These are phyloP conservation scores for Platorchestia sp. DNA, from an alignment of 1,140 invertebrate species.

Conservation along the genomic window DNA sequence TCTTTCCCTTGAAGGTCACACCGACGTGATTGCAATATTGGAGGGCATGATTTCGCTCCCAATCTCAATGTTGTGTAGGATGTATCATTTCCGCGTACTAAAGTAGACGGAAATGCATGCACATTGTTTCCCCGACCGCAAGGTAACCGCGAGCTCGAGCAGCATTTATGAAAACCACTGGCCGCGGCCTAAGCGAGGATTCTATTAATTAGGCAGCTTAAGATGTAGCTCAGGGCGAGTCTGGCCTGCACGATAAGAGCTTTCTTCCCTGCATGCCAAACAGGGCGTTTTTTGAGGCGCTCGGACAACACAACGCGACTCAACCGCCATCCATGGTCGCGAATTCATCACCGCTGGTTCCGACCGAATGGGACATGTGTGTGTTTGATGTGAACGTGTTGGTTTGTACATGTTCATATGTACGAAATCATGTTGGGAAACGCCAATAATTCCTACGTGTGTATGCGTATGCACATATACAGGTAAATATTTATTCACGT, in stretches of 20 bases:
- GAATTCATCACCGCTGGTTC: background rate
- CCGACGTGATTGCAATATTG: background rate
- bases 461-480: too few species aligned
- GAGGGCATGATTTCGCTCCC: background rate
- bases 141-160: background rate
- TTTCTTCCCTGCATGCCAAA: conserved; percentile 52
- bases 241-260: conserved; percentile 41
- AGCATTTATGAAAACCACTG: background rate
- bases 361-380: too few species aligned
- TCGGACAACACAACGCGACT: background rate
- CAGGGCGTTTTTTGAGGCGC: background rate
- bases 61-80: background rate
- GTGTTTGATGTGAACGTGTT: too few species aligned
- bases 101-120: background rate
- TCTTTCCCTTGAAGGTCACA: too few species aligned
- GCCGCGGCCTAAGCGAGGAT: conserved; percentile 36
- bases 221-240: conserved; percentile 22
- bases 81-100: background rate
- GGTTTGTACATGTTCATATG: too few species aligned
- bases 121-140: background rate
- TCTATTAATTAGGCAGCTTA: conserved; percentile 54
- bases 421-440: too few species aligned
- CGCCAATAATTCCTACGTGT: too few species aligned
- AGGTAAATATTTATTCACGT: too few species aligned
- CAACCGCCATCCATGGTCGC: background rate